phyloP scores from a whole-genome alignment of 1,140 invertebrate species.

The Heterodera schachtii region DNA sequence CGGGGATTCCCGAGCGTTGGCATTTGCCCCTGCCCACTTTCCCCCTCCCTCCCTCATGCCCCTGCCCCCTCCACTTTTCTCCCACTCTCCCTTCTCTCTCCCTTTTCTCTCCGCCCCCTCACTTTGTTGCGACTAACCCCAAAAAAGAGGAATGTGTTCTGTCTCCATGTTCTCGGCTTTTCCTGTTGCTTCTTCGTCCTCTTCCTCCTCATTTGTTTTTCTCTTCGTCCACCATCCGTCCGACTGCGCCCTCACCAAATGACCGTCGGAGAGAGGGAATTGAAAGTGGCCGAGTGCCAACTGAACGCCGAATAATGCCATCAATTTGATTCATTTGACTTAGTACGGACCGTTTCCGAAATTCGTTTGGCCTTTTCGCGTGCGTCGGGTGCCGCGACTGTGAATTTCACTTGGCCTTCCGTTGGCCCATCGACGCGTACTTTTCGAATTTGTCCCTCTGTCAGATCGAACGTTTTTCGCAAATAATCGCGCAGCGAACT shows the following conservation, averaged over 20 bases:
- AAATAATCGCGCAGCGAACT: conserved; percentile 35
- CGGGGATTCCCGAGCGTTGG: too few relatives aligned
- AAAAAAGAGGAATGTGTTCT: neutral
- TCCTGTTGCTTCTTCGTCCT: neutral
- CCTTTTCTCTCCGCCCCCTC: too few relatives aligned
- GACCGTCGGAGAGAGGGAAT: neutral
- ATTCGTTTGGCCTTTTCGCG: conserved; percentile 48
- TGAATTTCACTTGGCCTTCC: conserved; percentile 55
- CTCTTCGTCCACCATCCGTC: neutral
- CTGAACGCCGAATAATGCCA: neutral
- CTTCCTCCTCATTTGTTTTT: neutral
- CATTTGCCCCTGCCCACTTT: too few relatives aligned
- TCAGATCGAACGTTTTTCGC: conserved; percentile 38
- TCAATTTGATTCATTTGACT: neutral
- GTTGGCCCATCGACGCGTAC: conserved; percentile 42
- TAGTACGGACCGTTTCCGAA: conserved; percentile 45
- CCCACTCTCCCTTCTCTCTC: too few relatives aligned
- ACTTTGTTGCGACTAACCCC: neutral
- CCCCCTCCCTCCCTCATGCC: too few relatives aligned
- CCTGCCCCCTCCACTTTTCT: too few relatives aligned
- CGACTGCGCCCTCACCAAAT: neutral
- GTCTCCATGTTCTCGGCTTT: neutral
- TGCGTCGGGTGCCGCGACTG: conserved; percentile 46
- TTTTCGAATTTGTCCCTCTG: conserved; percentile 42
- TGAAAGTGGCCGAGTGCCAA: neutral